Conservation (phyloP, 2,797 vertebrate genomes). For the Glyptemys insculpta region DNA sequence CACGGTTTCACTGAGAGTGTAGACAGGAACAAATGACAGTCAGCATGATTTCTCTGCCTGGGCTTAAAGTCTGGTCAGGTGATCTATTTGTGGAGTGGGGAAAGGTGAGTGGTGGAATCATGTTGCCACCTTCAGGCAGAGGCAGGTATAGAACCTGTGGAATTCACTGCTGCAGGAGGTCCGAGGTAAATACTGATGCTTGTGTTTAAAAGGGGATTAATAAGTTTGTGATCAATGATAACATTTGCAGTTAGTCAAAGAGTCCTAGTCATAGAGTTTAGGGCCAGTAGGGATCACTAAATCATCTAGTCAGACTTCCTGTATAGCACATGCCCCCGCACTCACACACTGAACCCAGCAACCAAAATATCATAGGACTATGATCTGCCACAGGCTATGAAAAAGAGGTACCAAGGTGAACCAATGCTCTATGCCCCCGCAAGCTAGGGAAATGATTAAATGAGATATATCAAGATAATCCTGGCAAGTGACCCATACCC, state of each 20-base stretch:
- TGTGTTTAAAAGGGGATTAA: neutral
- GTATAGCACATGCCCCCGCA: neutral
- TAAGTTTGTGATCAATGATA: neutral
- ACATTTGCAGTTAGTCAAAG: neutral
- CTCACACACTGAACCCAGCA: neutral
- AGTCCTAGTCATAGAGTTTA: neutral
- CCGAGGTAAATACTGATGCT: neutral
- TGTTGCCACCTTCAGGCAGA: neutral
- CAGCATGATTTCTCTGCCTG: neutral
- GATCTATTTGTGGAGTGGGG: neutral
- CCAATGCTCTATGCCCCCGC: too few species aligned
- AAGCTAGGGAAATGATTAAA: neutral
- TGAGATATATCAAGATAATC: neutral
- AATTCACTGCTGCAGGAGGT: neutral
- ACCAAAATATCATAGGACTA: too few species aligned
- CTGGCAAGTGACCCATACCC: neutral
- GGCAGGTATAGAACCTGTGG: neutral
- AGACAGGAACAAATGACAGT: rapidly evolving
- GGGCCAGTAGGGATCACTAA: neutral
- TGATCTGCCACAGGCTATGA: too few species aligned
- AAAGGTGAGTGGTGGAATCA: neutral
- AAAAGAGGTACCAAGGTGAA: too few species aligned
- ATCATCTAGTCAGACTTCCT: neutral
- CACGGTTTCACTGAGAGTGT: rapidly evolving
- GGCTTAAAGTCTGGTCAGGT: neutral